Conservation (phyloP, 1,140 invertebrate genomes). For the Drosophila athabasca region DNA sequence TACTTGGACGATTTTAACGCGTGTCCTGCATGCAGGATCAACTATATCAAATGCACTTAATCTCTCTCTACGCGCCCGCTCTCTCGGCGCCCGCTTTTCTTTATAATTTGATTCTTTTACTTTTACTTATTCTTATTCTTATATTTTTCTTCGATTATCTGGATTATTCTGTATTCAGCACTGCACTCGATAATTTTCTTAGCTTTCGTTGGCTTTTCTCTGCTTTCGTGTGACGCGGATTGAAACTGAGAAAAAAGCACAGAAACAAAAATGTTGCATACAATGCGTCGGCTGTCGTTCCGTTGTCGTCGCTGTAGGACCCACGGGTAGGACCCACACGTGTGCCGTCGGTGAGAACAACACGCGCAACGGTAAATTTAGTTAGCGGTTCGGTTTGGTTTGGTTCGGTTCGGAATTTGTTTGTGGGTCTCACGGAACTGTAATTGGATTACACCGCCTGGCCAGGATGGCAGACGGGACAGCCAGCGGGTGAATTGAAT, state of each 20-base stretch:
- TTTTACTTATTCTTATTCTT: background rate
- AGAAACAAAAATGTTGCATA: constrained; percentile 61
- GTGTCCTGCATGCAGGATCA: constrained; percentile 76
- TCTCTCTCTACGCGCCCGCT: constrained; percentile 4
- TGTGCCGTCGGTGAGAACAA: constrained; percentile 1
- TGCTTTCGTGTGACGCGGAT: constrained; percentile 33
- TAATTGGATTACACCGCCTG: too few species aligned
- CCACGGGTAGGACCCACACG: too few species aligned
- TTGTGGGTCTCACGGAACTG: too few species aligned
- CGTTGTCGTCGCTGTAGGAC: background rate
- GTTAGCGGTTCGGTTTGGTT: too few species aligned
- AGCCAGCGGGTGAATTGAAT: too few species aligned
- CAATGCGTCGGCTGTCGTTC: background rate
- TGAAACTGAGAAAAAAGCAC: constrained; percentile 73
- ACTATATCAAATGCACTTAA: constrained; percentile 43
- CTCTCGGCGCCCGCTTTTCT: constrained; percentile 7
- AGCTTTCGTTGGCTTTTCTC: constrained; percentile 24
- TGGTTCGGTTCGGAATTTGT: too few species aligned
- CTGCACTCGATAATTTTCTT: background rate
- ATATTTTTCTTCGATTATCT: background rate
- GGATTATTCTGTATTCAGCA: constrained; percentile 5
- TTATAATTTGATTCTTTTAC: constrained; percentile 18
- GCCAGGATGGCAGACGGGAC: too few species aligned
- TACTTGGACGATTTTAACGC: constrained; percentile 72
- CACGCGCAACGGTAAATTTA: too few species aligned